Conservation (phyloP, 1,140 invertebrate species). For the Cydia amplana region DNA sequence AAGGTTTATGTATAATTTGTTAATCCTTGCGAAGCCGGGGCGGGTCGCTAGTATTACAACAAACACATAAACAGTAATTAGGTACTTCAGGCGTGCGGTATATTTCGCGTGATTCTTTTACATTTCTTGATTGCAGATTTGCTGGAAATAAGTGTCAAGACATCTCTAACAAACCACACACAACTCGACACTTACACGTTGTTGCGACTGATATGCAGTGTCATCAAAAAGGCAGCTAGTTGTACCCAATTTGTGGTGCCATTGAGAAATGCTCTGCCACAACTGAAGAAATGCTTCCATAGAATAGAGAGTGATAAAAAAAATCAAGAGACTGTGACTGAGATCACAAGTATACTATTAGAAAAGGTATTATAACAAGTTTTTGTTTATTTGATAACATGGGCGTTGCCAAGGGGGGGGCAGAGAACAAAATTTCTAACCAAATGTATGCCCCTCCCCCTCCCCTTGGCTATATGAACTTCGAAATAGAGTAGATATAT, state of each 20-base stretch:
- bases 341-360: conserved; percentile 57
- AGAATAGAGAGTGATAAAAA: conserved; percentile 58
- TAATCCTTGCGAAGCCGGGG: no score
- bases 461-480: no score
- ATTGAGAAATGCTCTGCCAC: conserved; percentile 54
- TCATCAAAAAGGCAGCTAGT: conserved; percentile 57
- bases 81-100: no score
- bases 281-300: conserved; percentile 53
- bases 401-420: no score
- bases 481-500: no score
- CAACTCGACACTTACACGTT: conserved; percentile 61
- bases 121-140: conserved; percentile 46
- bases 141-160: conserved; percentile 51
- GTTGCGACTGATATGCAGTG: conserved; percentile 53
- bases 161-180: conserved; percentile 52
- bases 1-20: no score
- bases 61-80: no score
- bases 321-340: conserved; percentile 61
- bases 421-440: no score
- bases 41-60: no score
- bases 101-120: no score
- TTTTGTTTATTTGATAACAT: conserved; percentile 33
- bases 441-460: no score
- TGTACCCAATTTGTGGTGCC: conserved; percentile 57
- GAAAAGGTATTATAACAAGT: conserved; percentile 53